These are phyloP conservation scores for Pseudocheirus occidentalis DNA, from an alignment of 2,797 vertebrate species.

Conservation along the genomic window DNA sequence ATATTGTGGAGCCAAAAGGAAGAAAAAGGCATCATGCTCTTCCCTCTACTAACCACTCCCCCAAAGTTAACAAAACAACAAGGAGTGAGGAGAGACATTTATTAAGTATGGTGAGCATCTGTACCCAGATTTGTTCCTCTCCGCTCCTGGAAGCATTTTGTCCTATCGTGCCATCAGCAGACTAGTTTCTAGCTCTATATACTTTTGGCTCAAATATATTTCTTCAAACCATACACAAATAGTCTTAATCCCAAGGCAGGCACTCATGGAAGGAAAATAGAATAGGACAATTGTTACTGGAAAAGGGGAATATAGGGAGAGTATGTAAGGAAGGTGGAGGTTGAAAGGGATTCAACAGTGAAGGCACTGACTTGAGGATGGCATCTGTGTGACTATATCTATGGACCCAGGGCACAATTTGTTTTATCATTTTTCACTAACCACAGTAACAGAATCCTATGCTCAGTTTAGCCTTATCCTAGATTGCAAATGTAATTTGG, in stretches of 20 bases:
- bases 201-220: too few species aligned
- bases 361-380: background rate
- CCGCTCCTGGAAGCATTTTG: slow-evolving; percentile 48
- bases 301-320: slow-evolving; percentile 21
- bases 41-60: background rate
- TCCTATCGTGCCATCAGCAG: slow-evolving; percentile 51
- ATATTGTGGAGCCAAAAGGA: slow-evolving; percentile 55
- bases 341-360: background rate
- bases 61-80: slow-evolving; percentile 58
- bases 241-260: background rate
- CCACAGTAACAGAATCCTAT: background rate
- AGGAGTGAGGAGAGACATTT: slow-evolving; percentile 54
- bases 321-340: slow-evolving; percentile 7
- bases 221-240: slow-evolving; percentile 19
- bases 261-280: slow-evolving; percentile 13
- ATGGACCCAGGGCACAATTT: background rate
- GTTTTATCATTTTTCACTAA: slow-evolving; percentile 35
- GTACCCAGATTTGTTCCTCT: slow-evolving; percentile 59
- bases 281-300: slow-evolving; percentile 3
- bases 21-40: background rate
- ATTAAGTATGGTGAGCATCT: slow-evolving; percentile 66
- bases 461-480: background rate
- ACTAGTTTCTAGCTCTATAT: too few species aligned
- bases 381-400: background rate
- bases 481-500: slow-evolving; percentile 18